Percentiles rank a stretch among this genome's conserved stretches.
Conservation (phyloP, 2,797 vertebrate genomes). For the Microtus obscurus region DNA sequence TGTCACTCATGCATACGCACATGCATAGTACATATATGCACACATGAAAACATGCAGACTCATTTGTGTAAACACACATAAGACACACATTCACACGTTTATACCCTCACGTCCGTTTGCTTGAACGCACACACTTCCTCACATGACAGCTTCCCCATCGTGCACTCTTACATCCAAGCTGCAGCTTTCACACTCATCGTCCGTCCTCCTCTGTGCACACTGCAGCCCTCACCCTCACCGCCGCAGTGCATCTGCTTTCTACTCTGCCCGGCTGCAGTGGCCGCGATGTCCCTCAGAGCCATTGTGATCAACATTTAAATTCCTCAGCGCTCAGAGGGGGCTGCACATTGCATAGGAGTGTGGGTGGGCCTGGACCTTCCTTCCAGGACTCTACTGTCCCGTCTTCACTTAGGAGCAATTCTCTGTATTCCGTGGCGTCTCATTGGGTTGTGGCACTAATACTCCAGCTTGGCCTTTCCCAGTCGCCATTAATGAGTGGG, state of each 20-base stretch:
- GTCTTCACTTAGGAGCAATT: not conserved
- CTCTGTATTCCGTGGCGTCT: not conserved
- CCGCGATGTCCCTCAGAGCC: not conserved
- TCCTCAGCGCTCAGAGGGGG: not conserved
- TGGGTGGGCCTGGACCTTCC: not conserved
- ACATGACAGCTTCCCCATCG: not conserved
- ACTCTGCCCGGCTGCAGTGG: too few relatives aligned
- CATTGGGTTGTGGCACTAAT: too few relatives aligned
- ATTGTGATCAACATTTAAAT: not conserved
- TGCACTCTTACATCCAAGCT: too few relatives aligned
- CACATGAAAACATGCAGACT: not conserved
- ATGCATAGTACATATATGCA: not conserved
- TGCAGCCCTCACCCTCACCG: not conserved
- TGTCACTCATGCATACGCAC: not conserved
- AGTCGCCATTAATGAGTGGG: not conserved
- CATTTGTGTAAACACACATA: rapidly evolving
- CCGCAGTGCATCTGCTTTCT: not conserved
- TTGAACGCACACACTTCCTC: not conserved
- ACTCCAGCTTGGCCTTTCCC: not conserved
- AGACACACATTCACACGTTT: not conserved
- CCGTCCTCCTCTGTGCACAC: not conserved
- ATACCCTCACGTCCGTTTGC: not conserved
- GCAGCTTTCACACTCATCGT: not conserved
- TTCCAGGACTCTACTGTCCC: not conserved
- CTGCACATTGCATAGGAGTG: not conserved